Base-by-base conservation (phyloP, 1,140 invertebrate genomes). In the Cyphomyrmex costatus region DNA sequence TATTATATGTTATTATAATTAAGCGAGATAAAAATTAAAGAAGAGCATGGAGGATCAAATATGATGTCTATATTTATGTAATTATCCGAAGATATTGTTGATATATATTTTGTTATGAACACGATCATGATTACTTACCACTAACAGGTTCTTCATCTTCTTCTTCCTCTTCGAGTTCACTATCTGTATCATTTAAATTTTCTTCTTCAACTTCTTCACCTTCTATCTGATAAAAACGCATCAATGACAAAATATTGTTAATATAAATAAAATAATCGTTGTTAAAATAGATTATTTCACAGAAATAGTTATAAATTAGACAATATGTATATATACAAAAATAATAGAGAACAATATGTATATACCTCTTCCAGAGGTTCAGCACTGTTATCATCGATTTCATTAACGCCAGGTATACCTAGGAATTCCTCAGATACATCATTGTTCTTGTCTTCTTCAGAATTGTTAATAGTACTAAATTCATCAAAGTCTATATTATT, bases 351-450 rank as follows among this genome's bases (percentile, higher is more conserved):
- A 80, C 21, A 27, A 79, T n/a, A 49, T 70, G 90, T 93, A 95
- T 70, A 91, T 93, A 95, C 94, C 94, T 95, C 93, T 92, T 95
- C 94, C 85, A 95, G 91, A 42, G 93, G 93, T 84, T 94, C 93
- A 74, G 90, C 91, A 79, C 91, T 94, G 66, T 93, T 89, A 74
- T 94, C 91, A 21, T 93, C 93, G 51, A 94, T 93, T 77, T 94
- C 92, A 71, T 93, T 88, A 27, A 93, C 73, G 30, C 91, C 93
- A 63, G 92, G 86, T 80, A 92, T 93, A 93, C 94, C 85, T 93
- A 88, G 92, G 86, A 95, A 95, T 65, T 96, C 95, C 33, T 95
- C 94, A 58, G 92, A 90, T 8, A 93, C 93, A 3, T 95, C 93
- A 3, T 93, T 89, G 49, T 95, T 93, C 21, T 89, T 90, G 12